Conservation (phyloP, 2,888 invertebrate genomes). For the Tachina lurida region DNA sequence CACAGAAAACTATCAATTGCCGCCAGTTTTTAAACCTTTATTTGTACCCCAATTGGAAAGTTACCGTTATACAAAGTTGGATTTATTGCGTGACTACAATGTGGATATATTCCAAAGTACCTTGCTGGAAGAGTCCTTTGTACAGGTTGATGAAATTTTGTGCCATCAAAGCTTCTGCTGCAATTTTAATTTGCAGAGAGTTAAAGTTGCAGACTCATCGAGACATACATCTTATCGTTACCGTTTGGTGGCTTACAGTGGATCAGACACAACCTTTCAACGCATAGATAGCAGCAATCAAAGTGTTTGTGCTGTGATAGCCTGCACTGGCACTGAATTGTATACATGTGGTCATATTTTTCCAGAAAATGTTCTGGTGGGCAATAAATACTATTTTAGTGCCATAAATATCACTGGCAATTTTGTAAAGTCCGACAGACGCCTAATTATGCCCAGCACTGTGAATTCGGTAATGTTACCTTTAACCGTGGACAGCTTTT, state of each 20-base stretch:
- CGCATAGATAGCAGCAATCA: conserved; percentile 82
- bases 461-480: conserved; percentile 77
- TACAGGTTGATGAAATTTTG: conserved; percentile 13
- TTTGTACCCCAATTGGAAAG: conserved; percentile 74
- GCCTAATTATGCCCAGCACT: conserved; percentile 79
- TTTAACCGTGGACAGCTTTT: conserved; percentile 74
- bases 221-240: conserved; percentile 77
- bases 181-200: conserved; percentile 74
- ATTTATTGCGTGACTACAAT: conserved; percentile 77
- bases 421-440: conserved; percentile 71
- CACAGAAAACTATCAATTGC: conserved; percentile 54
- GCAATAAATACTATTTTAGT: conserved; percentile 76
- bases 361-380: conserved; percentile 69
- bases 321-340: conserved; percentile 81
- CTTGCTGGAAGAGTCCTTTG: conserved; percentile 72
- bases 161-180: conserved; percentile 80
- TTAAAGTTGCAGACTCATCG: conserved; percentile 48
- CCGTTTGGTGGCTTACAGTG: conserved; percentile 77
- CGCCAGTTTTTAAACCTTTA: conserved; percentile 58
- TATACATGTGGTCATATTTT: conserved; percentile 82
- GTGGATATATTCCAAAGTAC: conserved; percentile 76
- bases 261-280: conserved; percentile 75
- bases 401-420: conserved; percentile 73
- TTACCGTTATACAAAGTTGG: conserved; percentile 73
- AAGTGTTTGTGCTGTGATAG: conserved; percentile 83